Evolutionary conservation across 1,140 invertebrate genomes (phyloP).

Genomic region (Hetaerina americana): DNA sequence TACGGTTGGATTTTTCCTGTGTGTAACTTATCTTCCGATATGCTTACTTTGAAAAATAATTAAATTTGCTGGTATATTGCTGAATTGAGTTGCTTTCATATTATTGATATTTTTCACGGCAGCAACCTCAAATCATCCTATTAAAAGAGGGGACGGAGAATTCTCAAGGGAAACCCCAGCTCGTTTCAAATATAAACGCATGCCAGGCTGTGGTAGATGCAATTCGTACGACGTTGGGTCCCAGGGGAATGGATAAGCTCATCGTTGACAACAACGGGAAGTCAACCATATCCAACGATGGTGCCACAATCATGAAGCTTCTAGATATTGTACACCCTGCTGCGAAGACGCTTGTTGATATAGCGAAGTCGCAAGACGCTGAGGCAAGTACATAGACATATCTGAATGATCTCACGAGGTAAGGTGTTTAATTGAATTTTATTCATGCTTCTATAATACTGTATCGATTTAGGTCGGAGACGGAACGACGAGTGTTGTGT

Average conservation of each 20-base stretch:
- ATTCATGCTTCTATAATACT: slow-evolving; percentile 14
- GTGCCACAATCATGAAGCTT: slow-evolving; percentile 96
- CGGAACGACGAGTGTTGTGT: slow-evolving; percentile 92
- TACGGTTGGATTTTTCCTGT: no score
- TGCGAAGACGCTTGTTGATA: slow-evolving; percentile 94
- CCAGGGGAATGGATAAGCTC: slow-evolving; percentile 98
- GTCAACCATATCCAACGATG: slow-evolving; percentile 97
- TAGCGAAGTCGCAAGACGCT: slow-evolving; percentile 98
- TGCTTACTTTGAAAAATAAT: no score
- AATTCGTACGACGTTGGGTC: slow-evolving; percentile 91
- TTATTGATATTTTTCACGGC: slow-evolving; percentile 31
- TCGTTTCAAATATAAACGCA: slow-evolving; percentile 99
- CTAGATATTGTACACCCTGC: slow-evolving; percentile 96
- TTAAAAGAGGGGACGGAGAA: slow-evolving; percentile 96
- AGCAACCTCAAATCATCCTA: slow-evolving; percentile 97
- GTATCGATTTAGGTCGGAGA: slow-evolving; percentile 81
- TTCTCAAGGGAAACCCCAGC: slow-evolving; percentile 88
- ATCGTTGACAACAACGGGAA: slow-evolving; percentile 83
- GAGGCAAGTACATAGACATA: slow-evolving; percentile 54
- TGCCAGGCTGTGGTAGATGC: slow-evolving; percentile 93
- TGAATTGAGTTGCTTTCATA: no score
- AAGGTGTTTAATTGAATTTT: not conserved
- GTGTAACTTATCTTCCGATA: no score
- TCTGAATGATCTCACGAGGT: not conserved
- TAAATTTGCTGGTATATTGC: no score